Evolutionary conservation across 2,113 vertebrate species (phyloP).

Genomic region (Nymphicus hollandicus): DNA sequence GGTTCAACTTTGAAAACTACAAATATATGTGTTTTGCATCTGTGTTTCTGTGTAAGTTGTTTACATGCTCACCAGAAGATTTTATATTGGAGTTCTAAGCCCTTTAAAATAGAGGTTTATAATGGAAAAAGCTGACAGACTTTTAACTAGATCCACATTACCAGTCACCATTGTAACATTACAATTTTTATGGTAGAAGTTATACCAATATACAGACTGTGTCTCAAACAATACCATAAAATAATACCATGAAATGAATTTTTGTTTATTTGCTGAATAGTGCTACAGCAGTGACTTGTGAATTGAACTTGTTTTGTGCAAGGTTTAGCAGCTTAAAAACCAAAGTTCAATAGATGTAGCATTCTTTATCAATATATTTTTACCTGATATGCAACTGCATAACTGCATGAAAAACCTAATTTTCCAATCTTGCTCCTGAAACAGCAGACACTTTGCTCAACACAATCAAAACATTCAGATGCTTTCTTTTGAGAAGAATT

Average conservation of each 20-base stretch:
- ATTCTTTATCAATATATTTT: not conserved
- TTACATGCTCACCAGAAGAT: not conserved
- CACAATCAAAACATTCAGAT: not conserved
- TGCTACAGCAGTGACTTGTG: not conserved
- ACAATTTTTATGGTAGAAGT: conserved; percentile 25
- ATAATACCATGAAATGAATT: conserved; percentile 57
- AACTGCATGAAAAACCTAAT: not conserved
- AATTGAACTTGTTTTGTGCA: not conserved
- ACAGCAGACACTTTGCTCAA: not conserved
- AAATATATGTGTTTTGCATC: not conserved
- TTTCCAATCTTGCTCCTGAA: not conserved
- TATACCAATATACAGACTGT: not conserved
- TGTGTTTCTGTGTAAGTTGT: not conserved
- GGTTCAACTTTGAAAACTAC: not conserved
- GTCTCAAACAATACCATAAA: conserved; percentile 26
- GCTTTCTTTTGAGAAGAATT: not conserved
- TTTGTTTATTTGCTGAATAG: conserved; percentile 40
- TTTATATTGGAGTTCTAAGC: not conserved
- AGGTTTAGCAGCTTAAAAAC: not conserved
- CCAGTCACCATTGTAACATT: not conserved
- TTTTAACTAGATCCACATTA: conserved; percentile 1
- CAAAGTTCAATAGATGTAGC: not conserved
- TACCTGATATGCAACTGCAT: not conserved
- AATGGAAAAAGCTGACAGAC: not conserved
- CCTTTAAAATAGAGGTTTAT: not conserved